Conservation (phyloP, 2,797 vertebrate species). For the Meda fulgida region DNA sequence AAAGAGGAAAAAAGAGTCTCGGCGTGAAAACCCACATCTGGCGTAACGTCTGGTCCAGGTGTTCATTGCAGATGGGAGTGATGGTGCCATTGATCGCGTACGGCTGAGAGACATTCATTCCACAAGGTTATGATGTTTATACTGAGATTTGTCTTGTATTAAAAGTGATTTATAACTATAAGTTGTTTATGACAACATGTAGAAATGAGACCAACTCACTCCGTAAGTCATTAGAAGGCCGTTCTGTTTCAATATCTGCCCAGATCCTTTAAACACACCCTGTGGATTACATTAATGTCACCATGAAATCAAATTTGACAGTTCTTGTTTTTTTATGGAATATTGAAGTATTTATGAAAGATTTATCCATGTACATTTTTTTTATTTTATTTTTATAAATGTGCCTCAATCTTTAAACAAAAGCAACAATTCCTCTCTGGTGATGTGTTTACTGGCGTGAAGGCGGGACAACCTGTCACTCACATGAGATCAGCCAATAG, state of each 20-base stretch:
- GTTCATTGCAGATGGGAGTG: slow-evolving; percentile 72
- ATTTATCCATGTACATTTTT: neutral
- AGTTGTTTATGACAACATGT: neutral
- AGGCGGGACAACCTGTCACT: neutral
- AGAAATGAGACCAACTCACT: slow-evolving; percentile 62
- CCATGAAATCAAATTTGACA: no score
- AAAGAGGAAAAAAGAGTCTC: neutral
- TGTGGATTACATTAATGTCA: slow-evolving; percentile 49
- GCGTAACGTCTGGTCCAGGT: slow-evolving; percentile 71
- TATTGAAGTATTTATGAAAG: neutral
- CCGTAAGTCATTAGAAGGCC: slow-evolving; percentile 77
- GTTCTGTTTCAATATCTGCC: slow-evolving; percentile 74
- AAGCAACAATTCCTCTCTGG: neutral
- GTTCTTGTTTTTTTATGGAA: neutral
- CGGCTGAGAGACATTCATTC: slow-evolving; percentile 61
- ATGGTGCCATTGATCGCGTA: slow-evolving; percentile 78
- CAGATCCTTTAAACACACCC: slow-evolving; percentile 76
- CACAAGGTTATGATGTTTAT: neutral
- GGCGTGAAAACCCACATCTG: slow-evolving; percentile 63
- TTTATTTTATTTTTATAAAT: neutral
- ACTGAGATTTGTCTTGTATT: neutral
- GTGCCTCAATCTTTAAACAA: neutral
- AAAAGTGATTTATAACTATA: neutral
- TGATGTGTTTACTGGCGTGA: neutral
- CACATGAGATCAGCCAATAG: neutral